Evolutionary conservation across 2,797 vertebrate genomes (phyloP).

Genomic region (Rhinogobio ventralis): DNA sequence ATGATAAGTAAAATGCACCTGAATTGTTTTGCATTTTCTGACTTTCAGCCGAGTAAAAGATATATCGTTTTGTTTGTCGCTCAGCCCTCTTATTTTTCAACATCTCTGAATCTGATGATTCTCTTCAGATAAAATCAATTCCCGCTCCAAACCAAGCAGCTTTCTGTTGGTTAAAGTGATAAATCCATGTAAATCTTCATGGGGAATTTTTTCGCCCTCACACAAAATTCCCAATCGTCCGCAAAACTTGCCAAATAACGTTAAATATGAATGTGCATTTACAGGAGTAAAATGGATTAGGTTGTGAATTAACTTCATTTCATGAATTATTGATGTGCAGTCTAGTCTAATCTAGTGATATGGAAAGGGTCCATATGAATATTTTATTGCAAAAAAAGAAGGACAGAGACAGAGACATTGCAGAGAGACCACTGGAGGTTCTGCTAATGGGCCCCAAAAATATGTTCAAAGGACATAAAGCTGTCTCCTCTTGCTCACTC

Average conservation of each 20-base stretch:
- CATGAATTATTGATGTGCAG: neutral
- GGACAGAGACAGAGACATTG: neutral
- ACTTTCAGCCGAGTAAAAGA: too few relatives aligned
- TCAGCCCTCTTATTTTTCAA: neutral
- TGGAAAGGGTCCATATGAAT: neutral
- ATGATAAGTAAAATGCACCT: too few relatives aligned
- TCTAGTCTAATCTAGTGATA: neutral
- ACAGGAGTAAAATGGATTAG: neutral
- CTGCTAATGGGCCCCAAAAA: constrained; percentile 37
- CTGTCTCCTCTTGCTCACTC: constrained; percentile 40
- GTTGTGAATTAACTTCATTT: neutral
- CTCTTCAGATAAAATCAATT: neutral
- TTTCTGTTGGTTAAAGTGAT: neutral
- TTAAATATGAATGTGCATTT: neutral
- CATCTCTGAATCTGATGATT: neutral
- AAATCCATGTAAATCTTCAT: neutral
- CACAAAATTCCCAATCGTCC: neutral
- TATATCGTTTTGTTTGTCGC: neutral
- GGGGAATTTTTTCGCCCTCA: neutral
- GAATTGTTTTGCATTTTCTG: too few relatives aligned
- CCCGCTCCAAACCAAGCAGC: neutral
- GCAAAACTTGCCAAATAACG: neutral
- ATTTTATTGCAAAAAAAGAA: neutral
- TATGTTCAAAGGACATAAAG: constrained; percentile 35
- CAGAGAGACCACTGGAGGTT: constrained; percentile 21